Percentiles rank a stretch among this genome's conserved stretches.
Evolutionary conservation across 2,888 invertebrate genomes (phyloP).

Genomic region (Calliopum simillimum): DNA sequence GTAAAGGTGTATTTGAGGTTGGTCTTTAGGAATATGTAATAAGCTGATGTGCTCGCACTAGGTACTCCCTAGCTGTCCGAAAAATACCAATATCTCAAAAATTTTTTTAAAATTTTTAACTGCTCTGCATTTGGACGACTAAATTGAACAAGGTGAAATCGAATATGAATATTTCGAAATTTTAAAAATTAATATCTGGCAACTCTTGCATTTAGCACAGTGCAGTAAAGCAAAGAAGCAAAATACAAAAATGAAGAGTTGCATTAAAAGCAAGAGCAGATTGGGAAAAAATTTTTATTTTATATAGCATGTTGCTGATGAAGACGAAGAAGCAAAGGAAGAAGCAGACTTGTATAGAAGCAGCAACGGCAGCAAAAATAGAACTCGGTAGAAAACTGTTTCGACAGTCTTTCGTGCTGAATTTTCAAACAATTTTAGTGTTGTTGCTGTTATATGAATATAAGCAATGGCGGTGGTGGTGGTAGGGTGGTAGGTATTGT

Average conservation of each 20-base stretch:
- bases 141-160: no score
- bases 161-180: no score
- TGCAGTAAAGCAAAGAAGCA: no score
- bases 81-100: no score
- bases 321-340: conserved; percentile 13
- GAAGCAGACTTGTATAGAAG: background rate
- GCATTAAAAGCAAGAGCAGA: conserved; percentile 24
- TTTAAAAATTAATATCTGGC: no score
- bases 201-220: no score
- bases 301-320: background rate
- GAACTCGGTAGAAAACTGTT: conserved; percentile 20
- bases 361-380: background rate
- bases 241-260: conserved; percentile 14
- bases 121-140: no score
- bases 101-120: no score
- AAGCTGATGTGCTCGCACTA: no score
- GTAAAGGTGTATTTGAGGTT: no score
- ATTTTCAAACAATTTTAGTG: conserved; percentile 26
- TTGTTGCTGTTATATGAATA: conserved; percentile 5
- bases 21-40: no score
- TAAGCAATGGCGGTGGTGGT: conserved; percentile 1
- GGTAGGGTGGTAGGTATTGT: conserved; percentile 1
- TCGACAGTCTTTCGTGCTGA: conserved; percentile 33
- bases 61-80: no score
- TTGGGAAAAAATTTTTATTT: background rate